These are phyloP conservation scores for Burhinus bistriatus DNA, from an alignment of 2,113 vertebrate genomes.

Conservation along the genomic window DNA sequence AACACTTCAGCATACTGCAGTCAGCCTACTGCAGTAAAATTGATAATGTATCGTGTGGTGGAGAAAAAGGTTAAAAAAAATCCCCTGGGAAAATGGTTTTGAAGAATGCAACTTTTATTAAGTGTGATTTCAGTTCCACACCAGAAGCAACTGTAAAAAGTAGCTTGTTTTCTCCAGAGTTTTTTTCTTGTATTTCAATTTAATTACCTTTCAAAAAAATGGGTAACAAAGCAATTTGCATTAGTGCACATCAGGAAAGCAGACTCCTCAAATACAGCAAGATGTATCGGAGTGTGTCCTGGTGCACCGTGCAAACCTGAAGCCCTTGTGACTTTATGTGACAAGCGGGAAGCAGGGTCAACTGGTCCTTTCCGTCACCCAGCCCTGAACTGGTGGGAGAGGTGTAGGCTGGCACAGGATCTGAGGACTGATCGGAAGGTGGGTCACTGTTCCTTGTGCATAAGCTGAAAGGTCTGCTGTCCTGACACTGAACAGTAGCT, in stretches of 20 bases:
- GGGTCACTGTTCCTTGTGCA: accelerated
- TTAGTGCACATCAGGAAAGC: not conserved
- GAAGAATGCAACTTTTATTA: not conserved
- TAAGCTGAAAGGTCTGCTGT: not conserved
- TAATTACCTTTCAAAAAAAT: not conserved
- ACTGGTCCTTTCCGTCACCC: too few species aligned
- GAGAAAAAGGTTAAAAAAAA: not conserved
- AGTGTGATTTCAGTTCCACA: not conserved
- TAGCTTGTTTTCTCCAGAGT: accelerated
- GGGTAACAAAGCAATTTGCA: not conserved
- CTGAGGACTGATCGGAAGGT: not conserved
- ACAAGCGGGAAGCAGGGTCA: not conserved
- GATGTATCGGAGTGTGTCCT: not conserved
- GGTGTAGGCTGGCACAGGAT: not conserved
- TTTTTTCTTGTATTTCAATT: not conserved
- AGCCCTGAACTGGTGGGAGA: not conserved
- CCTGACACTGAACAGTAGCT: not conserved
- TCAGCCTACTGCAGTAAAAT: not conserved
- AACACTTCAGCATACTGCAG: not conserved
- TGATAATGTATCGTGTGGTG: not conserved
- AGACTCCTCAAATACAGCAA: not conserved
- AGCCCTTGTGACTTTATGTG: not conserved
- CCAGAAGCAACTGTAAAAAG: not conserved
- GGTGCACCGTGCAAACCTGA: not conserved
- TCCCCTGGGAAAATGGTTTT: not conserved